Evolutionary conservation across 2,113 vertebrate genomes (phyloP).

Genomic region (Chaenocephalus aceratus): DNA sequence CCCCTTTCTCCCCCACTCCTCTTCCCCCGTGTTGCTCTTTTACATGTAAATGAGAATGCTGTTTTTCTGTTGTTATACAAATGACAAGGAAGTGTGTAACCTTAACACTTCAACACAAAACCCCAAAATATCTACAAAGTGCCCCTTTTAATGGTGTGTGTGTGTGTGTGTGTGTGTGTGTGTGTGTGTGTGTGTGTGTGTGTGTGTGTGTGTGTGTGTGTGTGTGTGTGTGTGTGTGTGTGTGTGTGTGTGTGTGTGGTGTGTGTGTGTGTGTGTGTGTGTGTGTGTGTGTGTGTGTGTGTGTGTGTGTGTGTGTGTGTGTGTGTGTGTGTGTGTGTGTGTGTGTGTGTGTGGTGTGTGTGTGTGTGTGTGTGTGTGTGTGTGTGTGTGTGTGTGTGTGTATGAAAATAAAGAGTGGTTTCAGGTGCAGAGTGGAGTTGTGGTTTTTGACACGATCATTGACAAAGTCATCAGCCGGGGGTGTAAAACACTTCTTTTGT

Average conservation of each 20-base stretch:
- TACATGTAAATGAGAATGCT: constrained; percentile 85
- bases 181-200: no score
- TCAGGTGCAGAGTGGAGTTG: constrained; percentile 48
- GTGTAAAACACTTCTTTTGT: constrained; percentile 60
- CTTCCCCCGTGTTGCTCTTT: constrained; percentile 80
- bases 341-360: no score
- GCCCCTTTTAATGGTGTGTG: constrained; percentile 35
- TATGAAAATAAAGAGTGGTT: constrained; percentile 42
- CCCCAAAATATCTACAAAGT: constrained; percentile 84
- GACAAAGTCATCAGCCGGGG: constrained; percentile 62
- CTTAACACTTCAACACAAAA: constrained; percentile 84
- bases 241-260: no score
- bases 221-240: no score
- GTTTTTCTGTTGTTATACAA: constrained; percentile 88
- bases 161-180: no score
- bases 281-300: background rate
- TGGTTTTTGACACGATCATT: constrained; percentile 64
- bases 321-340: no score
- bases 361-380: no score
- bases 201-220: no score
- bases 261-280: no score
- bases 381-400: background rate
- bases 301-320: background rate
- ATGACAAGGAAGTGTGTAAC: constrained; percentile 87
- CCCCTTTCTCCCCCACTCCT: constrained; percentile 24